A percentile compares a stretch with the other conserved stretches of the same genome.
Evolutionary conservation across 2,888 invertebrate genomes (phyloP).

Genomic region (Eupsilia transversa): DNA sequence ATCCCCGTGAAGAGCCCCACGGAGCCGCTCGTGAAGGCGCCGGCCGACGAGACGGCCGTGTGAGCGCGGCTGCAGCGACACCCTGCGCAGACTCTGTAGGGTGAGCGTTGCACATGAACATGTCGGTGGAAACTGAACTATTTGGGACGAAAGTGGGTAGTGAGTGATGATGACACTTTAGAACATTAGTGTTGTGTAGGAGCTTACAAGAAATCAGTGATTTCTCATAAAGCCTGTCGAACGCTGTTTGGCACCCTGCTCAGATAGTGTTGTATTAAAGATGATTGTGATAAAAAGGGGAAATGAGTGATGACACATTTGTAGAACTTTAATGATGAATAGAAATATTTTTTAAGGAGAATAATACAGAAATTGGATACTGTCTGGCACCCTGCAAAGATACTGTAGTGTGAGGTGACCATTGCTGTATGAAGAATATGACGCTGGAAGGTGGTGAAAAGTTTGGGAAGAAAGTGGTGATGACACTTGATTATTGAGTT

Average conservation of each 20-base stretch:
- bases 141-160: not conserved
- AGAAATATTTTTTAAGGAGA: too few species aligned
- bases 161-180: not conserved
- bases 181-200: not conserved
- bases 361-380: too few species aligned
- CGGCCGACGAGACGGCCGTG: conserved; percentile 87
- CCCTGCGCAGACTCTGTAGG: conserved; percentile 73
- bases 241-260: not conserved
- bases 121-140: not conserved
- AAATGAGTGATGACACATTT: not conserved
- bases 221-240: not conserved
- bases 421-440: not conserved
- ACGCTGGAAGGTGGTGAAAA: not conserved
- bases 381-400: not conserved
- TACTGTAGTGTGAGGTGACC: not conserved
- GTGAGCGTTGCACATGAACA: conserved; percentile 48
- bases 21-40: conserved; percentile 71
- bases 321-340: too few species aligned
- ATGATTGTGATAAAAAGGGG: not conserved
- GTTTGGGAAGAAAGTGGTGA: not conserved
- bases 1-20: conserved; percentile 78
- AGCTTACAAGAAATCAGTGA: not conserved
- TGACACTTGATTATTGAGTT: not conserved
- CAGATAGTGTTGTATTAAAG: not conserved
- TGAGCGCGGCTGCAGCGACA: conserved; percentile 76